Base-by-base conservation (phyloP, 2,888 invertebrate genomes). In the Cephus nigrinus region DNA sequence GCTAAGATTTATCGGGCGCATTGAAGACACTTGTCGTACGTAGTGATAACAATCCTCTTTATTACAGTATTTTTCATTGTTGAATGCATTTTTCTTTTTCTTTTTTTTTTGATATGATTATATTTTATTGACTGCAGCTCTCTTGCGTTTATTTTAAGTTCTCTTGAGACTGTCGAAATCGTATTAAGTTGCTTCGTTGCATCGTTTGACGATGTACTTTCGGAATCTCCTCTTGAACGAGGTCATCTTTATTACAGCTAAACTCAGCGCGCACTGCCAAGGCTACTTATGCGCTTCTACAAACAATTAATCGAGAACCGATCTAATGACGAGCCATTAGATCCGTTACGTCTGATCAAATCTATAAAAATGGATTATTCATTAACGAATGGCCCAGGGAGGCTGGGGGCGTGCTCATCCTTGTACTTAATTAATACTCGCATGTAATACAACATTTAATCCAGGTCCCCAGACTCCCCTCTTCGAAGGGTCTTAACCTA, bases 221-320 rank as follows among this genome's bases (percentile, higher is more conserved):
- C 23, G 55, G 55, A 40, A 40, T 55, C 23, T 9, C 23, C 55
- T 55, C 55, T 55, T 9, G 55, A 55, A 55, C 55, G 23, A 55
- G 55, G 55, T 55, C 55, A 23, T 55, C 55, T 23, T 55, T 55
- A 55, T 55, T 55, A 9, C 23, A 55, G 55, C 55, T 55, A 32
- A 35, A 72, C 81, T 84, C 85, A 86, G 86, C 86, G 86, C 85
- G 84, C 87, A 90, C 89, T 89, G 90, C 89, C 89, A 86, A 86
- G 83, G 83, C 86, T 88, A 83, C 83, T 79, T 82, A 81, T 81
- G 82, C 82, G 80, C 73, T 77, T 79, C 69, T 78, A 74, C 74
- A 75, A 78, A 78, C 35, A 68, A 77, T 69, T 69, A 69, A 74
- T 78, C 69, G 75, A 55, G 23, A 55, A 55, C 23, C 23, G 55